A percentile compares a stretch with the other conserved stretches of the same genome.
Evolutionary conservation across 2,888 invertebrate species (phyloP).

Genomic region (Colletes collaris): DNA sequence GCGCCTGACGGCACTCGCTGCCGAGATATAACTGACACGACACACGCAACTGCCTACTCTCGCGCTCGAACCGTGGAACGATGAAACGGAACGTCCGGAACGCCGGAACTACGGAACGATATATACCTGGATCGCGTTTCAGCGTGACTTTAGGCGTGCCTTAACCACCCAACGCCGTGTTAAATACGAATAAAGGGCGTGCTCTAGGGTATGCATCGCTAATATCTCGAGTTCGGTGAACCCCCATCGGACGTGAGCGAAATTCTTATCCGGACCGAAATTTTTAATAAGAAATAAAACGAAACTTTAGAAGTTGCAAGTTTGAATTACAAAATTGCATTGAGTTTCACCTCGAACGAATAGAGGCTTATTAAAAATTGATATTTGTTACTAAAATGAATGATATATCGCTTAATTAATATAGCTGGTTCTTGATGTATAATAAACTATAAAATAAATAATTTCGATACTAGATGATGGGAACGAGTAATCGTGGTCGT

Average conservation of each 20-base stretch:
- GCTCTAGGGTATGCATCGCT: slow-evolving; percentile 16
- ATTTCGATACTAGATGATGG: no score
- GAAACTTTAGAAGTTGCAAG: no score
- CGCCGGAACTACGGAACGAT: slow-evolving; percentile 66
- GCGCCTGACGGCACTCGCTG: slow-evolving; percentile 80
- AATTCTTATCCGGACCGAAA: no score
- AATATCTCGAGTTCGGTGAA: slow-evolving; percentile 14
- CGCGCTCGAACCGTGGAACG: slow-evolving; percentile 68
- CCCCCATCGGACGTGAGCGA: neutral
- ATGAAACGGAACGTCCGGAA: slow-evolving; percentile 69
- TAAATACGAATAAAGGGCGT: slow-evolving; percentile 46
- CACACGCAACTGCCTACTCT: slow-evolving; percentile 73
- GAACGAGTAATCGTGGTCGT: no score
- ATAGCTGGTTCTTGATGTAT: no score
- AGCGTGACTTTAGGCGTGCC: slow-evolving; percentile 52
- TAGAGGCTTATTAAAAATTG: no score
- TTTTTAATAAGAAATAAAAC: no score
- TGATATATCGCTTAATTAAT: no score
- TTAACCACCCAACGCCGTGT: slow-evolving; percentile 45
- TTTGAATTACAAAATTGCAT: no score
- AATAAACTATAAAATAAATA: no score
- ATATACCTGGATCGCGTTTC: slow-evolving; percentile 57
- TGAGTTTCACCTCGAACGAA: no score
- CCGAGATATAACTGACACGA: slow-evolving; percentile 82
- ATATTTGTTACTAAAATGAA: no score